Evolutionary conservation across 2,888 invertebrate species (phyloP), one percentile per base, ranked within the genome.

Genomic region (Oxystoma pomonae): DNA sequence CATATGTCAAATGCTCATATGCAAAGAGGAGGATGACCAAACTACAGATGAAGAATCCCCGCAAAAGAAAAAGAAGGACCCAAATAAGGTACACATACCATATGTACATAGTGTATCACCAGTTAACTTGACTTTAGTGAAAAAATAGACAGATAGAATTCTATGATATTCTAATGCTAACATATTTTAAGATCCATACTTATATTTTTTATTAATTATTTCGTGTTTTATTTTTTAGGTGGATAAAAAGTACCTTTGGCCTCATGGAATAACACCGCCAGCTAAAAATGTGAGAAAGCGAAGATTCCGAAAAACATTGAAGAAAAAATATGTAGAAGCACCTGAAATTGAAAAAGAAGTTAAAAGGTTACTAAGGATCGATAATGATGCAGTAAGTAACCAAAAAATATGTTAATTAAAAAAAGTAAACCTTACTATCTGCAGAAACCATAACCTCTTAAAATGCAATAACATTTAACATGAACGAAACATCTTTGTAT

Each of bases 301-400:
- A 61, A 85, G 98, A 63, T 98, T 98, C 75, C 86, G 98, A 49
- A 97, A 97, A 82, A 97, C 96, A 0, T 79, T 98, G 21, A 95
- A 94, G 77, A 99, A 99, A 79, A 99, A 98, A 81, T 94, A 92
- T 81, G 94, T 94, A 0, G 98, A 98, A 81, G 94, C 96, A 20
- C 97, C 98, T 0, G 98, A 98, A 82, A 96, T 98, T 68, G 98
- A 99, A 77, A 97, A 97, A 78, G 98, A 99, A 83, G 95, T 99
- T 0, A 96, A 97, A 77, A 84, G 96, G 51, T 81, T 99, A 61
- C 82, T 99, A 7, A 84, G 96, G 68, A 90, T 90, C 49, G 98
- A 98, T 76, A 94, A 95, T 76, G 97, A 98, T 77, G 97, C 98
- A 1, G 90, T 90, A 0, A 88, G 75, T 69, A 55, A 35, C 35